Evolutionary conservation across 2,113 vertebrate genomes (phyloP).

Genomic region (Numida meleagris): DNA sequence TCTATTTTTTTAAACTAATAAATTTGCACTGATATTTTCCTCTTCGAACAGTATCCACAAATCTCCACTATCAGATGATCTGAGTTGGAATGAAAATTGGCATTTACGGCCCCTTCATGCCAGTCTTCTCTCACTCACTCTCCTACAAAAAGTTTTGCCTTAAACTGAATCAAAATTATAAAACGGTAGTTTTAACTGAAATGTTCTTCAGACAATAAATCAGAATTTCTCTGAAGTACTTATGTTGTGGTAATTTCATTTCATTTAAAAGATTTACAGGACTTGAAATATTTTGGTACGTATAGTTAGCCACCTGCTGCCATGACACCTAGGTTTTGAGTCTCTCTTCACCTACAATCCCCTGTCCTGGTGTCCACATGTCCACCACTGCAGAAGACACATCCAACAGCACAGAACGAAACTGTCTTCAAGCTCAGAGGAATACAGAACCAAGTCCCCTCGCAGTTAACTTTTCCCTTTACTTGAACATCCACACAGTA

Average conservation of each 20-base stretch:
- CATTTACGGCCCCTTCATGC: background rate
- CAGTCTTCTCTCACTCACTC: background rate
- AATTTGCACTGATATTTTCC: background rate
- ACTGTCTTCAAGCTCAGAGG: background rate
- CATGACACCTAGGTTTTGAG: rapidly evolving
- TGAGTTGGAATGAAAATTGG: background rate
- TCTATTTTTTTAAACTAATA: background rate
- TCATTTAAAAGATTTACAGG: background rate
- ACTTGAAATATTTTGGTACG: background rate
- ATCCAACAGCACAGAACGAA: background rate
- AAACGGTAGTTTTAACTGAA: background rate
- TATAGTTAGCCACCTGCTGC: background rate
- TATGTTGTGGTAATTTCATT: background rate
- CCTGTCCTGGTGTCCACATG: background rate
- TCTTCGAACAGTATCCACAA: background rate
- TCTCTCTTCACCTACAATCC: background rate
- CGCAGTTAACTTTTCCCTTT: background rate
- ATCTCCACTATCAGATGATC: background rate
- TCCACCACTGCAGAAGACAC: background rate
- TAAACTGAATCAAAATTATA: background rate
- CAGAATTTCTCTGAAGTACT: background rate
- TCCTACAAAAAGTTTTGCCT: background rate
- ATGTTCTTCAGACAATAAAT: background rate
- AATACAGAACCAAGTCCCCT: background rate
- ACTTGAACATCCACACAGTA: background rate